These are phyloP conservation scores for Hippopotamus amphibius DNA, from an alignment of 2,113 vertebrate species.

Conservation along the genomic window DNA sequence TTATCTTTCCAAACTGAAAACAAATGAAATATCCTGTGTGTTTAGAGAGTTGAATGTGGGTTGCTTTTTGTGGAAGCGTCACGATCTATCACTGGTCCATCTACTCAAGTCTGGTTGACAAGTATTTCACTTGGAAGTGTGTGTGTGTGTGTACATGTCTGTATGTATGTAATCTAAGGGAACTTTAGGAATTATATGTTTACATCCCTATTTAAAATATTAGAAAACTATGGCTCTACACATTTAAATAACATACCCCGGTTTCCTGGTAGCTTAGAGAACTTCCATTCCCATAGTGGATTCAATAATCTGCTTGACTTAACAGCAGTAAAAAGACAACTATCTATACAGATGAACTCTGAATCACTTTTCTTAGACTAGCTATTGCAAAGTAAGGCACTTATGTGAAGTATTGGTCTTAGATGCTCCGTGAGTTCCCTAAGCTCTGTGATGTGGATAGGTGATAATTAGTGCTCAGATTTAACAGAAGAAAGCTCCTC, in stretches of 20 bases:
- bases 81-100: background rate
- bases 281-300: background rate
- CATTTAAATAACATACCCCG: background rate
- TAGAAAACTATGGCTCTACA: background rate
- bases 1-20: no score
- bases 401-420: background rate
- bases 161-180: background rate
- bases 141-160: no score
- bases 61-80: background rate
- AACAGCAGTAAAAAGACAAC: background rate
- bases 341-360: background rate
- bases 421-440: background rate
- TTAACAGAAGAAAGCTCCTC: background rate
- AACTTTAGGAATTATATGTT: background rate
- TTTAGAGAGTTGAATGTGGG: background rate
- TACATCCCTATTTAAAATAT: background rate
- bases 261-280: background rate
- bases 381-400: background rate
- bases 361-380: background rate
- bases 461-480: background rate
- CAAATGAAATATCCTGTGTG: no score
- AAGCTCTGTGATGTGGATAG: background rate
- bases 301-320: background rate
- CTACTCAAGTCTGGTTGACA: background rate
- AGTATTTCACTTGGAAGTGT: background rate